These are phyloP conservation scores for Aselliscus stoliczkanus DNA, from an alignment of 2,797 vertebrate species.

Conservation along the genomic window DNA sequence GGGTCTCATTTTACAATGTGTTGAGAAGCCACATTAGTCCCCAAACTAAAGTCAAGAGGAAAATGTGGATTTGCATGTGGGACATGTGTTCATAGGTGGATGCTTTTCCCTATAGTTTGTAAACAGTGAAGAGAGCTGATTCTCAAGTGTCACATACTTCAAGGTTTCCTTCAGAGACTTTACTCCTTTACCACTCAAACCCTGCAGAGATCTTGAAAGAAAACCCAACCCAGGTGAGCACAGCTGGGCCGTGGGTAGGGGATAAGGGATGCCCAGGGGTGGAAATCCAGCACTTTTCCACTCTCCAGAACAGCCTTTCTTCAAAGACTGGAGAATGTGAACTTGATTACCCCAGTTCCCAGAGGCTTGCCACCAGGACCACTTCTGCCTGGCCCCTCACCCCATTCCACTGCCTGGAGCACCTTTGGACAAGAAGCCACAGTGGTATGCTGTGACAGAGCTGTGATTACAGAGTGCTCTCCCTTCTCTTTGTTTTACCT, in stretches of 20 bases:
- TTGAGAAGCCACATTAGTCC: not conserved
- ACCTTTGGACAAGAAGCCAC: not conserved
- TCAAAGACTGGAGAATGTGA: not conserved
- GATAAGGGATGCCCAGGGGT: not conserved
- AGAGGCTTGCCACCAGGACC: rapidly evolving
- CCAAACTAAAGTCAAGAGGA: not conserved
- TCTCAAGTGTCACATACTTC: not conserved
- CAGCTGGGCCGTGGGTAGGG: not conserved
- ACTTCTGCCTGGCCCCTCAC: not conserved
- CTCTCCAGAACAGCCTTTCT: not conserved
- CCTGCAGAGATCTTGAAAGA: not conserved
- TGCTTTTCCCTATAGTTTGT: not conserved
- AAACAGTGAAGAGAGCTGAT: not conserved
- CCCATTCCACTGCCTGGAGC: not conserved
- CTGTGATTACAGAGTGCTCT: not conserved
- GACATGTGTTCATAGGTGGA: not conserved
- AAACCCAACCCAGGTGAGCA: not conserved
- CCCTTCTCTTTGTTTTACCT: not conserved
- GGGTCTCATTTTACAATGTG: not conserved
- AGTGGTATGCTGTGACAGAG: not conserved
- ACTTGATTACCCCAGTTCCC: not conserved
- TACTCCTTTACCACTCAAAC: not conserved
- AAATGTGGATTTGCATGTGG: not conserved
- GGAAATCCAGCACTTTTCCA: not conserved
- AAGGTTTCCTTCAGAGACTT: not conserved